Percentiles rank a stretch among this genome's conserved stretches.
phyloP scores from a whole-genome alignment of 2,113 vertebrate species.

The Muntiacus muntjak region DNA sequence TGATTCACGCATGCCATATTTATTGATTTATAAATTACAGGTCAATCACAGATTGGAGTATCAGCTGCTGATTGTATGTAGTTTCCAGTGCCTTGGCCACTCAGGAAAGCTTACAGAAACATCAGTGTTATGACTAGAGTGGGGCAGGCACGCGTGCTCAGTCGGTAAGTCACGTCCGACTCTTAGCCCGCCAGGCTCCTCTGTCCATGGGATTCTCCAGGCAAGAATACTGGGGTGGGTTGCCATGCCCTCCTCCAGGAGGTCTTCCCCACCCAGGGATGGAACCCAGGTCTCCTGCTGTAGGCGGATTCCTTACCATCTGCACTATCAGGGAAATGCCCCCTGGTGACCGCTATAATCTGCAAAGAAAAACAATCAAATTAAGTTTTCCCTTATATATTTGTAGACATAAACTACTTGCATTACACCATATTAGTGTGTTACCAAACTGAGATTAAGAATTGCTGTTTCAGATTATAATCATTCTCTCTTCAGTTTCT shows the following conservation, averaged over 20 bases:
- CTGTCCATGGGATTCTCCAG: not conserved
- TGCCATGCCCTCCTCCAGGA: not conserved
- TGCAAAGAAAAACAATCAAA: not conserved
- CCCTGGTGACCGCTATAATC: not conserved
- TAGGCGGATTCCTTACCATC: not conserved
- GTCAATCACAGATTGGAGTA: not conserved
- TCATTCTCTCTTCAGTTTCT: not conserved
- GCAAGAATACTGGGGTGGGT: not conserved
- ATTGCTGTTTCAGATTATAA: not conserved
- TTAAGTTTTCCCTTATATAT: not conserved
- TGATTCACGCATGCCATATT: not conserved
- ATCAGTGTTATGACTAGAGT: not conserved
- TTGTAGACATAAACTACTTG: not conserved
- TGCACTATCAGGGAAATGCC: not conserved
- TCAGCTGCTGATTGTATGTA: not conserved
- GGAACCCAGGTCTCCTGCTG: not conserved
- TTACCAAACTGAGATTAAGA: not conserved
- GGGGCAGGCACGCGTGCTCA: not conserved
- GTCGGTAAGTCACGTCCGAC: not conserved
- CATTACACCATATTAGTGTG: rapidly evolving
- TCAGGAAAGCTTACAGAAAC: not conserved
- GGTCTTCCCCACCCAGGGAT: not conserved
- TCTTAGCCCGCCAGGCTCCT: not conserved
- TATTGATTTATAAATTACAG: not conserved
- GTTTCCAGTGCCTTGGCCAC: not conserved